Conservation (phyloP, 2,113 vertebrate species). For the Phodopus roborovskii region DNA sequence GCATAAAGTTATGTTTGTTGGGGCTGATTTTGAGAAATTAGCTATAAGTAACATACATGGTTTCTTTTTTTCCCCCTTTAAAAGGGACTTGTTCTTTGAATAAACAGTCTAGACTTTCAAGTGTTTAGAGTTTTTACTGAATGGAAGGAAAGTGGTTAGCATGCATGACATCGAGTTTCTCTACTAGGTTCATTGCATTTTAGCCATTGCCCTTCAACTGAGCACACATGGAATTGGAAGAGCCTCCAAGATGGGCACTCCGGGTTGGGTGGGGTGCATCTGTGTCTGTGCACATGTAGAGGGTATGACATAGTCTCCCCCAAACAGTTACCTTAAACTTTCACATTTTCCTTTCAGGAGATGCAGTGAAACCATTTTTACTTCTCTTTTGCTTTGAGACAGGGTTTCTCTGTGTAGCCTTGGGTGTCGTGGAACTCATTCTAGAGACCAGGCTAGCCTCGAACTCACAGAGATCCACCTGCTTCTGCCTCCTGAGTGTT, state of each 20-base stretch:
- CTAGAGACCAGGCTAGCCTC: too few species aligned
- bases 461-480: too few species aligned
- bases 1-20: background rate
- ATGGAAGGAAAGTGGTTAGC: background rate
- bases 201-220: background rate
- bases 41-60: background rate
- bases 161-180: background rate
- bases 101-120: background rate
- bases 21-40: slow-evolving; percentile 17
- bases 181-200: background rate
- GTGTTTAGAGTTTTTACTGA: background rate
- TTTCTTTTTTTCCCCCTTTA: background rate
- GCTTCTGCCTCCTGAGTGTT: too few species aligned
- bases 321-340: background rate
- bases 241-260: background rate
- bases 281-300: background rate
- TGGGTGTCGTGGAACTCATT: too few species aligned
- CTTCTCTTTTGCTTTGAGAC: background rate
- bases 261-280: background rate
- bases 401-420: too few species aligned
- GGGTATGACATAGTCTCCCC: background rate
- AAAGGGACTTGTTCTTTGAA: background rate
- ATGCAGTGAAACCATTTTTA: background rate
- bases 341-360: slow-evolving; percentile 23
- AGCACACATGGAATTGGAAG: background rate